Base-by-base conservation (phyloP, 2,113 vertebrate genomes). In the Grammomys surdaster region DNA sequence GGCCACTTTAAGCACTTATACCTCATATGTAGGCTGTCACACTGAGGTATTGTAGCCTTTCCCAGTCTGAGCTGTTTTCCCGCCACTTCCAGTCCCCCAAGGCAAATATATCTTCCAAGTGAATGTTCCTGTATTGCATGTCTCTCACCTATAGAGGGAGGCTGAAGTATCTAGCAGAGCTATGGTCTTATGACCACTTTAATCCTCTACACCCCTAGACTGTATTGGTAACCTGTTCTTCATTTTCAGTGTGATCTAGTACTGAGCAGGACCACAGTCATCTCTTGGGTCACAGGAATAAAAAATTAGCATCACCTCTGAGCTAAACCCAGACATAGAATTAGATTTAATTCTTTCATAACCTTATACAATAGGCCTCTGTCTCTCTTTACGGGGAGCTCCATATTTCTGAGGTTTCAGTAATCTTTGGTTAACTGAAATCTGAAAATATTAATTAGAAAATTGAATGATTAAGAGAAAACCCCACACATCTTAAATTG, bases 261-360 rank as follows among this genome's bases (percentile, higher is more conserved):
- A 70, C 16, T 2, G 81, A 54, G 65, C 67, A 48, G 56, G 48
- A 88, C 81, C 67, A 24, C 48, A 69, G 73, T 94, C 82, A 33
- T 20, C n/a, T 22, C 28, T 56, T 76, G 67, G n/a, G 19, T 81
- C 73, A 43, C 48, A 91, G 54, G 65, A 13, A 77, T 85, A 46
- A 84, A 87, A 87, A 96, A 20, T 56, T 67, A 80, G 20, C 58
- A 86, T 75, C 77, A 80, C 6, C 9, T 24, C 17, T 40, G 76
- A 87, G 70, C 48, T 94, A 85, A 88, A 46, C n/a, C 28, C 19
- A 54, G 72, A 93, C 6, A 28, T n/a, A 65, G 78, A 91, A 89
- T 72, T 22, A 75, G 40, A 65, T 5, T 70, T 46, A 91, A 86
- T 72, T 90, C n/a, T 78, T 28, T 72, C 73, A 28, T 58, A 77